Evolutionary conservation across 2,797 vertebrate species (phyloP).

Genomic region (Enteromius afrohamiltoni): DNA sequence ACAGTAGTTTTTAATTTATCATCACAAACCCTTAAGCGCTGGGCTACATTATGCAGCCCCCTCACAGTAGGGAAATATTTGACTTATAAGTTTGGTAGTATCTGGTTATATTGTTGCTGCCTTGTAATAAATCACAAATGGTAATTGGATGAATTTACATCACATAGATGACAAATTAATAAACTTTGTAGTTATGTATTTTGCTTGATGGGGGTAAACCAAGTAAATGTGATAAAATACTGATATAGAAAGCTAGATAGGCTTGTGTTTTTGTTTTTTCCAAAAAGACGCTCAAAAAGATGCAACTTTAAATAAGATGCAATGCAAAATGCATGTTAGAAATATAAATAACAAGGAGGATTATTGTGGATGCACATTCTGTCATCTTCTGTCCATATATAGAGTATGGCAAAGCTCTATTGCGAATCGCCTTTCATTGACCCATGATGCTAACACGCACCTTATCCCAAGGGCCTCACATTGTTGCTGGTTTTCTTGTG

Average conservation of each 20-base stretch:
- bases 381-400: not conserved
- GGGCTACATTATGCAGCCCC: not conserved
- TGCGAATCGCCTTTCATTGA: conserved; percentile 8
- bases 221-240: not conserved
- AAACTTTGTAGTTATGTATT: not conserved
- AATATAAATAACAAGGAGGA: not conserved
- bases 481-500: not conserved
- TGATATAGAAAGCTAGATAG: not conserved
- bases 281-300: not conserved
- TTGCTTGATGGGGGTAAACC: no score
- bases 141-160: not conserved
- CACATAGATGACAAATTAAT: not conserved
- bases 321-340: not conserved
- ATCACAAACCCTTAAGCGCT: not conserved
- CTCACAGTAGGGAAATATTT: not conserved
- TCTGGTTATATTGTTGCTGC: not conserved
- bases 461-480: conserved; percentile 40
- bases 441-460: conserved; percentile 1
- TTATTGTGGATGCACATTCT: not conserved
- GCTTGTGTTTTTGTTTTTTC: not conserved
- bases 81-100: not conserved
- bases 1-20: not conserved
- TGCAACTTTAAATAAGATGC: not conserved
- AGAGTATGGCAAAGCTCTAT: not conserved
- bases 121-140: not conserved